Evolutionary conservation across 2,888 invertebrate genomes (phyloP).

Genomic region (Cancer borealis): DNA sequence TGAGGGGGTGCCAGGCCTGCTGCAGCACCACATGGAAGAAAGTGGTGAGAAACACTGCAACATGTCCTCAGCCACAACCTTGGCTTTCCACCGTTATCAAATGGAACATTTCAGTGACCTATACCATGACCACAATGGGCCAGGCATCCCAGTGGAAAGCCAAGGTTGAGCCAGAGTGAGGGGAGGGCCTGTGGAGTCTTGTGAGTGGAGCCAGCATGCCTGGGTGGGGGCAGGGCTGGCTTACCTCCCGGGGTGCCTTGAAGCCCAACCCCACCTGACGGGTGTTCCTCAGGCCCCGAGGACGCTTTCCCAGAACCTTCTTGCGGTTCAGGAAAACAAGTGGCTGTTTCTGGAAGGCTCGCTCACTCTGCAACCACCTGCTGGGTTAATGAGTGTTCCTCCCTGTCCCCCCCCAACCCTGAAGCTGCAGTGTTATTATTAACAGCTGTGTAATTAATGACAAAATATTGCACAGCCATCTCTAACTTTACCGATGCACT

Average conservation of each 20-base stretch:
- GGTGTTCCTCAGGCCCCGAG: conserved; percentile 85
- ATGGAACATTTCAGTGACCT: background rate
- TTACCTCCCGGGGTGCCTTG: conserved; percentile 97
- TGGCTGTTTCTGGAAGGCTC: conserved; percentile 96
- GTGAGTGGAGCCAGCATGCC: conserved; percentile 52
- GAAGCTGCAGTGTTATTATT: background rate
- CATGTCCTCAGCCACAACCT: conserved; percentile 25
- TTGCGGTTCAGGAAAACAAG: conserved; percentile 94
- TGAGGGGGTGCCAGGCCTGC: conserved; percentile 24
- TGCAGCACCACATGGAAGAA: conserved; percentile 25
- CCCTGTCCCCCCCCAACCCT: background rate
- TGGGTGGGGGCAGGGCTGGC: conserved; percentile 46
- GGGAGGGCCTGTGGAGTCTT: conserved; percentile 6
- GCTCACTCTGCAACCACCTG: conserved; percentile 89
- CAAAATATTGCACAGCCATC: background rate
- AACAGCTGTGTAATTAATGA: background rate
- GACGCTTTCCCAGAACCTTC: conserved; percentile 88
- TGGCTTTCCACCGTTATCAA: background rate
- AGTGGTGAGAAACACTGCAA: background rate
- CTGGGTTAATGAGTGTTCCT: conserved; percentile 52
- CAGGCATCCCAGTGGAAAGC: background rate
- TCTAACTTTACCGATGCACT: background rate
- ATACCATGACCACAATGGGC: background rate
- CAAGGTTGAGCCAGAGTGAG: conserved; percentile 17
- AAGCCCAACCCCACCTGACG: conserved; percentile 97